Evolutionary conservation across 2,113 vertebrate species (phyloP), one percentile per base, ranked within the genome.

Genomic region (Pelusios castaneus): DNA sequence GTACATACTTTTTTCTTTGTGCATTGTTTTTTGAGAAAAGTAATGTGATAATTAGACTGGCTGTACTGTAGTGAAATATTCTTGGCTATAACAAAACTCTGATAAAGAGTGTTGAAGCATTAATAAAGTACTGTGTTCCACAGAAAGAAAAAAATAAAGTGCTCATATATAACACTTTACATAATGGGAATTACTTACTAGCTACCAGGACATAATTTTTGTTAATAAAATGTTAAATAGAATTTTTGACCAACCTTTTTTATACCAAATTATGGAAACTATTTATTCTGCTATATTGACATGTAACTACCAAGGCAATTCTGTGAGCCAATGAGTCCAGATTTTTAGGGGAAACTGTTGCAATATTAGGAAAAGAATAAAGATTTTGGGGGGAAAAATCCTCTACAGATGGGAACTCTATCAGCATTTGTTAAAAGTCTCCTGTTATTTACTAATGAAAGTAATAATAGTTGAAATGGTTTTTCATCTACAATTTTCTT

Each of bases 231-330:
- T 79, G 49, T 91, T 96, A 95, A 94, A 31, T 14, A 81, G 89
- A 87, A 22, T 79, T 91, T 95, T 97, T 94, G 84, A 88, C 90
- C 76, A 16, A 85, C 49, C 10, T 91, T 91, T 96, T 95, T 96
- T 91, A 80, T 92, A 56, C 63, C 51, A 79, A 77, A 84, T 91
- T 96, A 94, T 87, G 63, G 88, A 97, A 83, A 80, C 13, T 25
- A 96, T 95, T 96, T 60, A 80, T 95, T 96, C 21, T 38, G 92
- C 95, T 95, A 63, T 14, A 51, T 11, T 45, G 31, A 82, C 10
- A 80, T 29, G 70, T 82, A 25, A 87, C 67, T 41, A 87, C 67
- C 73, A 47, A 38, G 70, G 58, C 29, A 58, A 24, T 58, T 58
- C 56, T 58, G 25, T 75, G 38, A 73, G 22, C 83, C 7, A 89